These are phyloP conservation scores for Epistrophe eligans DNA, from an alignment of 2,888 invertebrate genomes.

Conservation along the genomic window DNA sequence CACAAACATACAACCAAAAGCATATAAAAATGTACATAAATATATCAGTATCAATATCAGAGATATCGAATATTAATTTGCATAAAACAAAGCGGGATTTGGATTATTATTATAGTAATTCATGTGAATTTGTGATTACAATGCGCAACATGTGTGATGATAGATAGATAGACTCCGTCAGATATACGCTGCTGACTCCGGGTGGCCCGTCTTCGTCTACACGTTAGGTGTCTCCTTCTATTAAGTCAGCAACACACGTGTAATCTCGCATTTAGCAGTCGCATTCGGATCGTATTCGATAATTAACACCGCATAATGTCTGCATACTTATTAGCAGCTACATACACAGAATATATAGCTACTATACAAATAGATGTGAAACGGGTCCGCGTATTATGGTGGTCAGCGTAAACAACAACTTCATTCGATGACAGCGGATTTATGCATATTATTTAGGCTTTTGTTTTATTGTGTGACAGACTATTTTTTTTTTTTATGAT, in stretches of 20 bases:
- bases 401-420: slow-evolving; percentile 53
- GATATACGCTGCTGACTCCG: slow-evolving; percentile 54
- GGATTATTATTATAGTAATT: slow-evolving; percentile 65
- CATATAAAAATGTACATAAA: neutral
- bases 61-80: slow-evolving; percentile 30
- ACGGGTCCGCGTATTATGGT: slow-evolving; percentile 53
- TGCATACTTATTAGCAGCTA: slow-evolving; percentile 72
- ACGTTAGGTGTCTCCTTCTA: slow-evolving; percentile 52
- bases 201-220: slow-evolving; percentile 71
- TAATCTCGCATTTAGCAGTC: slow-evolving; percentile 68
- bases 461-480: slow-evolving; percentile 66
- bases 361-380: neutral
- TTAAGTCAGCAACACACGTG: slow-evolving; percentile 71
- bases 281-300: slow-evolving; percentile 73
- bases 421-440: slow-evolving; percentile 69
- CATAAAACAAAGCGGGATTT: slow-evolving; percentile 67
- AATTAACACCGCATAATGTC: slow-evolving; percentile 75
- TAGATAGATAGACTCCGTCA: slow-evolving; percentile 48
- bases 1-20: slow-evolving; percentile 1
- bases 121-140: slow-evolving; percentile 69
- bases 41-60: too few relatives aligned
- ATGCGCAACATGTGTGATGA: slow-evolving; percentile 74
- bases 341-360: neutral
- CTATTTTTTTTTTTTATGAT: neutral
- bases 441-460: slow-evolving; percentile 74